Conservation (phyloP, 2,113 vertebrate genomes). For the Speoplatyrhinus poulsoni region DNA sequence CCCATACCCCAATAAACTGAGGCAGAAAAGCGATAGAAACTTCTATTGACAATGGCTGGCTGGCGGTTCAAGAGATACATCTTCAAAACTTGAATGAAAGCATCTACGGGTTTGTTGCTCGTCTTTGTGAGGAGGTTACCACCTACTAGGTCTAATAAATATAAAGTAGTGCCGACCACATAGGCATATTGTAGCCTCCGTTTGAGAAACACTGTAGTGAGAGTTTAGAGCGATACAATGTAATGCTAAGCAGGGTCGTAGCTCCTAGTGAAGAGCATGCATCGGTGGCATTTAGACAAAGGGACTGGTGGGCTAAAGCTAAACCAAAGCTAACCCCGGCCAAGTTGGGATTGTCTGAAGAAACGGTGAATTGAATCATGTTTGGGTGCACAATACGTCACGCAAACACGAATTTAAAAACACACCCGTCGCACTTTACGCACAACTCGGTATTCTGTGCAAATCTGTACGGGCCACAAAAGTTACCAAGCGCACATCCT, state of each 20-base stretch:
- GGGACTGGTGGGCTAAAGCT: constrained; percentile 54
- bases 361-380: background rate
- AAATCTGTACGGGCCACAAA: constrained; percentile 48
- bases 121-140: background rate
- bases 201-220: background rate
- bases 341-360: constrained; percentile 10
- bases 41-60: background rate
- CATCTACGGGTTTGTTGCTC: background rate
- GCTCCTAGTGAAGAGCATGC: constrained; percentile 49
- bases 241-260: background rate
- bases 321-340: constrained; percentile 37
- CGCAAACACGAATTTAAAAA: background rate
- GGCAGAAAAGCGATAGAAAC: background rate
- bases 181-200: background rate
- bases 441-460: constrained; percentile 17
- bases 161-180: background rate
- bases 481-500: constrained; percentile 49
- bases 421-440: background rate
- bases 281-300: constrained; percentile 65
- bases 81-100: constrained; percentile 37
- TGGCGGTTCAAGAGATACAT: background rate
- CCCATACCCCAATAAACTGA: background rate
- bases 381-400: background rate
- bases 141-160: background rate
- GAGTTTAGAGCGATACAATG: background rate